Conservation (phyloP, 2,113 vertebrate species). For the Oryzias javanicus region DNA sequence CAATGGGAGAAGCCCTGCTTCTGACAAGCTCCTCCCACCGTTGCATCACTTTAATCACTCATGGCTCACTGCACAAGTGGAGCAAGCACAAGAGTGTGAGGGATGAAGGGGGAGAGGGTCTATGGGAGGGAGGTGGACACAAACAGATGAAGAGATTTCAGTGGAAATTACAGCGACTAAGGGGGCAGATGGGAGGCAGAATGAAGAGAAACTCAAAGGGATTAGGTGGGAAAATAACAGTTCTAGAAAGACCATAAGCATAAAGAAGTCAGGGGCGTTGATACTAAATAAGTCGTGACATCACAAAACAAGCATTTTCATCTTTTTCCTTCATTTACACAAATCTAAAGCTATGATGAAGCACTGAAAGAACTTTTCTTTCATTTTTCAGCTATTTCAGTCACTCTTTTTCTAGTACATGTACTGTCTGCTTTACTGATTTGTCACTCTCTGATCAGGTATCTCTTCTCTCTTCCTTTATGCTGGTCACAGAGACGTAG, state of each 20-base stretch:
- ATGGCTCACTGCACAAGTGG: slow-evolving; percentile 64
- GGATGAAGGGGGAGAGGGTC: slow-evolving; percentile 18
- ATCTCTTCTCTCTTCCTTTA: slow-evolving; percentile 98
- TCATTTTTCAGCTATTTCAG: slow-evolving; percentile 6
- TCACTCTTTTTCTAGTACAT: neutral
- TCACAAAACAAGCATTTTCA: slow-evolving; percentile 1
- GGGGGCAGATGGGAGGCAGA: neutral
- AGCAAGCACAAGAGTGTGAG: slow-evolving; percentile 38
- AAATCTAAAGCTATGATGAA: neutral
- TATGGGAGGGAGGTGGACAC: slow-evolving; percentile 15
- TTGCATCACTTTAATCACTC: slow-evolving; percentile 69
- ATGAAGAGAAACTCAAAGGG: slow-evolving; percentile 10
- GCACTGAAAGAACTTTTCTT: neutral
- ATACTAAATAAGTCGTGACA: slow-evolving; percentile 1
- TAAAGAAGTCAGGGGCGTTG: neutral
- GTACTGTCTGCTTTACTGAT: slow-evolving; percentile 82
- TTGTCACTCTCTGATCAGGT: slow-evolving; percentile 96
- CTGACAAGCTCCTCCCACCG: slow-evolving; percentile 40
- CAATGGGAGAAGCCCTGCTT: slow-evolving; percentile 43
- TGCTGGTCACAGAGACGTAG: slow-evolving; percentile 99
- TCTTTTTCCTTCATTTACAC: neutral
- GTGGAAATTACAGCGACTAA: slow-evolving; percentile 26
- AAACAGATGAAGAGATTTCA: slow-evolving; percentile 39
- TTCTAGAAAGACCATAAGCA: neutral
- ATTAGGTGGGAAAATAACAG: slow-evolving; percentile 4